phyloP scores from a whole-genome alignment of 1,140 invertebrate genomes.

The Pseudoatta argentina region DNA sequence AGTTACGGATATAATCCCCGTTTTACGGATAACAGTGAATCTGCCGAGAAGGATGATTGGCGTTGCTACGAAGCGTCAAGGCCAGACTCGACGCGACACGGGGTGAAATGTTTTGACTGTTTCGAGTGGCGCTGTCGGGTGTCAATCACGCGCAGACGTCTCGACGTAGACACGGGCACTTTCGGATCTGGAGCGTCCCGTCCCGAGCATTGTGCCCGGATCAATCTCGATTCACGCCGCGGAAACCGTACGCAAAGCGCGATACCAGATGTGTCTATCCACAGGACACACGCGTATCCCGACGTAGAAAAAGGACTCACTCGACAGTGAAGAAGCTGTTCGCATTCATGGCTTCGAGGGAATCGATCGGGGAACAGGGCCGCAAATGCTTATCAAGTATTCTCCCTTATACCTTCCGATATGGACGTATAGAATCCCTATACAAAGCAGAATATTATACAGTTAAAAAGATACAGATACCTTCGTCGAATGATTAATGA shows the following conservation, averaged over 20 bases:
- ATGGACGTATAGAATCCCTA: conserved; percentile 8
- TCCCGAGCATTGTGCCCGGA: conserved; percentile 70
- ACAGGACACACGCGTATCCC: conserved; percentile 43
- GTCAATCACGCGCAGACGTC: conserved; percentile 78
- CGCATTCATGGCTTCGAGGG: conserved; percentile 52
- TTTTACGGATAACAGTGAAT: conserved; percentile 69
- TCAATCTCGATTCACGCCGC: conserved; percentile 67
- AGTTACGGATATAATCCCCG: conserved; percentile 50
- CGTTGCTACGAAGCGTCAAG: conserved; percentile 77
- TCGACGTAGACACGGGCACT: conserved; percentile 77
- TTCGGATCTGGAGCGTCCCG: conserved; percentile 67
- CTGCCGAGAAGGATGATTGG: conserved; percentile 70
- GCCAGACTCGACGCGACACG: conserved; percentile 70
- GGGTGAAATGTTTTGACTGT: conserved; percentile 80
- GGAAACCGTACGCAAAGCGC: conserved; percentile 57
- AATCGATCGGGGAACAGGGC: conserved; percentile 35
- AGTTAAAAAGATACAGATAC: background rate
- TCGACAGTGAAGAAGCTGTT: conserved; percentile 50
- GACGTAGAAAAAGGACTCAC: conserved; percentile 47
- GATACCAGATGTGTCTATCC: conserved; percentile 71
- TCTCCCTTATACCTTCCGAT: background rate
- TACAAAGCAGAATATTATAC: background rate
- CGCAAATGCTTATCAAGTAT: conserved; percentile 41
- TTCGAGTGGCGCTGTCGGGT: conserved; percentile 77
- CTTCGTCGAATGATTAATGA: background rate